Evolutionary conservation across 2,888 invertebrate genomes (phyloP), one percentile per base, ranked within the genome.

Genomic region (Macrophya annulata): DNA sequence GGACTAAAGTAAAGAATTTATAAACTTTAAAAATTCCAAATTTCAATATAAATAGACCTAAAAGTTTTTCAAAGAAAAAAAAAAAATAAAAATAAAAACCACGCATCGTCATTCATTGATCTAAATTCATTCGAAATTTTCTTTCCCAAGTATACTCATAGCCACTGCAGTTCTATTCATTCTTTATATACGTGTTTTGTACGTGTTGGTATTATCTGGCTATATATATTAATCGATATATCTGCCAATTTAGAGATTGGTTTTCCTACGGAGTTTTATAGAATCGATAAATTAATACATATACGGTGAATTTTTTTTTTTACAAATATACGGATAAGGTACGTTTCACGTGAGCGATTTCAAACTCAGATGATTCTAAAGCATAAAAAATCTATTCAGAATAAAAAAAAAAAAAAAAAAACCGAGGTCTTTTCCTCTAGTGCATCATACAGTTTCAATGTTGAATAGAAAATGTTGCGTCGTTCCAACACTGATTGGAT

Each of bases 211-310:
- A 51, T 62, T 81, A 81, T 62, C 43, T 21, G 62, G 31, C 77
- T 37, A 40, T n/a, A n/a, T n/a, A n/a, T n/a, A n/a, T 62, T 81
- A 40, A 62, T 43, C 12, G 40, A 40, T 40, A 40, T 10, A 62
- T 31, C 1, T 31, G 31, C 21, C 81, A 81, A 81, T 81, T 81
- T 62, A 81, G 59, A 81, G 81, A 81, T 81, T 81, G 81, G 62
- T 81, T 81, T 43, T 43, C 81, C 21, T 2, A 43, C 81, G 81
- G 81, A 81, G 62, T 81, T 15, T 12, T 12, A 8, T 76, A 77
- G 31, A 77, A 77, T 77, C 77, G 77, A 77, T 77, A 17, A 77
- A 51, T 51, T 55, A 77, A 48, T 31, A 31, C 1, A 31, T 31
- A 31, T 51, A 51, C 31, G 15, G 31, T 17, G 51, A 0, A 48